A percentile compares a stretch with the other conserved stretches of the same genome.
phyloP scores from a whole-genome alignment of 2,113 vertebrate species.

The Strix uralensis region DNA sequence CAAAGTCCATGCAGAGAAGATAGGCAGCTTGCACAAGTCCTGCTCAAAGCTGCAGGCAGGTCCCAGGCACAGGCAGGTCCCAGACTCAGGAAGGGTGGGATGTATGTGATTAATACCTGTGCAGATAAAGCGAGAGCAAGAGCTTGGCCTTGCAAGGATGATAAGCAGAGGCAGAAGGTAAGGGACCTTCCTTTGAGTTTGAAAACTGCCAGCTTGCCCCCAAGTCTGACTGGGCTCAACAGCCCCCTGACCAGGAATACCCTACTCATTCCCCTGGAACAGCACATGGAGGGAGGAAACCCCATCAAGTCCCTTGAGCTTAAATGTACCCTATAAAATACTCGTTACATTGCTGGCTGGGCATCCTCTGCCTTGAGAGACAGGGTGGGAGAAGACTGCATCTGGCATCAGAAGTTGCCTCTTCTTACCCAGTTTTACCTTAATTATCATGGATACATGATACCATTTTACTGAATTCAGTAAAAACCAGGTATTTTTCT shows the following conservation, averaged over 20 bases:
- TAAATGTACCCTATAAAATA: background rate
- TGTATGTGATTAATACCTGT: rapidly evolving
- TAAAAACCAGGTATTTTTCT: background rate
- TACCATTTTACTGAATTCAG: background rate
- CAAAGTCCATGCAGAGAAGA: background rate
- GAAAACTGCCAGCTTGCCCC: background rate
- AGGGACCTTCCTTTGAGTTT: background rate
- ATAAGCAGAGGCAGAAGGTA: background rate
- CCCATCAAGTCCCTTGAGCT: background rate
- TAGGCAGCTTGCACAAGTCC: background rate
- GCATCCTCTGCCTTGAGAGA: background rate
- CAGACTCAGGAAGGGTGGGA: background rate
- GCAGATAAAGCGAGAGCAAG: background rate
- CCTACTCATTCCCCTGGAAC: background rate
- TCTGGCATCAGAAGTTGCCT: background rate
- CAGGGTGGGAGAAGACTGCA: background rate
- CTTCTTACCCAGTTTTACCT: background rate
- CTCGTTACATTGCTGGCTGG: background rate
- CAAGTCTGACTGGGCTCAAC: background rate
- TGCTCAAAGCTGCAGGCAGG: background rate
- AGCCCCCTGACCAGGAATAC: background rate
- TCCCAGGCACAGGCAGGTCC: background rate
- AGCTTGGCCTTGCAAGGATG: background rate
- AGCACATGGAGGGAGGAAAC: background rate
- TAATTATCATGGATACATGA: background rate